A percentile compares a stretch with the other conserved stretches of the same genome.
These are phyloP conservation scores for Corvus cornix DNA, from an alignment of 2,113 vertebrate genomes.

Conservation along the genomic window DNA sequence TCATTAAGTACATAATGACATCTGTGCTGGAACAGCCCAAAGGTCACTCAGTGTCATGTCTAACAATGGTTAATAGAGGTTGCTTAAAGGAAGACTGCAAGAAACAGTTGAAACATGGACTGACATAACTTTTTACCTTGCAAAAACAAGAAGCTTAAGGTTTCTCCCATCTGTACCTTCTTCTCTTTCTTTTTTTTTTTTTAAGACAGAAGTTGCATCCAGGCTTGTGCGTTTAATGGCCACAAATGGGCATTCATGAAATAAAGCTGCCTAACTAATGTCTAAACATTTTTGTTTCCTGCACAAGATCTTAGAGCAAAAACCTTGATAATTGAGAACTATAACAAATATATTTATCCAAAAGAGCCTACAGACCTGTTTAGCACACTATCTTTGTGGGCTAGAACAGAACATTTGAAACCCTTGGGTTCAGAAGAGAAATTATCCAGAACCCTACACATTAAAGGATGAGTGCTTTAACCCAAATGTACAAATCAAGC, in stretches of 20 bases:
- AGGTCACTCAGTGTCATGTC: background rate
- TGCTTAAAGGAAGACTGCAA: background rate
- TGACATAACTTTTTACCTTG: background rate
- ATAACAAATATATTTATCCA: background rate
- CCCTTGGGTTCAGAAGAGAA: background rate
- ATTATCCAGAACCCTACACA: background rate
- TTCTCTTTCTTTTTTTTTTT: background rate
- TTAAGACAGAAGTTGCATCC: background rate
- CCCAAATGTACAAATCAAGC: background rate
- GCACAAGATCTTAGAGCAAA: background rate
- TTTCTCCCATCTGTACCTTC: fast-evolving
- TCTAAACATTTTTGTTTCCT: background rate
- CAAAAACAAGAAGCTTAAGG: background rate
- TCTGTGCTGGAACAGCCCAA: background rate
- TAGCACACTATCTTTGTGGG: background rate
- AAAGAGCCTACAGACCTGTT: background rate
- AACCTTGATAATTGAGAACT: background rate
- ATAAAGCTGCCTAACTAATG: background rate
- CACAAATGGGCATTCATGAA: background rate
- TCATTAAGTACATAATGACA: background rate
- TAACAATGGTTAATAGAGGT: background rate
- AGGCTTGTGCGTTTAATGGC: background rate
- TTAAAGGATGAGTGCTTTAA: background rate
- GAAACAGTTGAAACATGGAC: background rate
- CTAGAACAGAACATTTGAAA: background rate